phyloP scores from a whole-genome alignment of 2,888 invertebrate genomes.

The Euphydryas editha region DNA sequence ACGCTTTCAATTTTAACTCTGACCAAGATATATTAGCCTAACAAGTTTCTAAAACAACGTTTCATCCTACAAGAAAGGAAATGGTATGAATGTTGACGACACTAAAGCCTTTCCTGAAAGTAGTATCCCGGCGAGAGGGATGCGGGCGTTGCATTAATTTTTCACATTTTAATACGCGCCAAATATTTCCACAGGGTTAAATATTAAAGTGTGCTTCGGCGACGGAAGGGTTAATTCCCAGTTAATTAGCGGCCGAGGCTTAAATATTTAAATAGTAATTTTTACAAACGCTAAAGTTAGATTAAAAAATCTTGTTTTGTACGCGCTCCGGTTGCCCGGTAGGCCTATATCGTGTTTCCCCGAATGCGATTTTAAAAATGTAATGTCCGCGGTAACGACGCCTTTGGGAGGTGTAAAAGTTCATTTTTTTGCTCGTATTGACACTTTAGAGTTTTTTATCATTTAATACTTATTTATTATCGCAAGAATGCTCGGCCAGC shows the following conservation, averaged over 20 bases:
- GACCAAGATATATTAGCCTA: background rate
- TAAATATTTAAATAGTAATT: conserved; percentile 84
- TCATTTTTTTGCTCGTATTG: conserved; percentile 73
- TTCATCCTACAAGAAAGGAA: background rate
- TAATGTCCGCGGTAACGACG: conserved; percentile 68
- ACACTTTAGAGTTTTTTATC: conserved; percentile 67
- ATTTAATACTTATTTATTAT: conserved; percentile 76
- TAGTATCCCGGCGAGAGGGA: conserved; percentile 46
- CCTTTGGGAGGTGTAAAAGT: conserved; percentile 76
- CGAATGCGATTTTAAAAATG: conserved; percentile 79
- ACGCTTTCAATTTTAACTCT: background rate
- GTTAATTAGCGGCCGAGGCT: conserved; percentile 78
- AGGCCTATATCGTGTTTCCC: conserved; percentile 77
- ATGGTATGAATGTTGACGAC: background rate
- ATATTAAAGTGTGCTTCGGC: conserved; percentile 77
- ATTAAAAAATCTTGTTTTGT: conserved; percentile 79
- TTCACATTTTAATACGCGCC: conserved; percentile 83
- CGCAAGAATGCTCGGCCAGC: conserved; percentile 55
- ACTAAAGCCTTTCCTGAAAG: conserved; percentile 2
- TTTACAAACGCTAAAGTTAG: conserved; percentile 84
- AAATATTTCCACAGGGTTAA: conserved; percentile 81
- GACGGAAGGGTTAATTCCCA: conserved; percentile 84
- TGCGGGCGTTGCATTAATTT: conserved; percentile 71
- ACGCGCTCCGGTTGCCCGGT: conserved; percentile 59
- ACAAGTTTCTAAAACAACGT: background rate